phyloP scores from a whole-genome alignment of 2,113 vertebrate species.

The Oreochromis aureus region DNA sequence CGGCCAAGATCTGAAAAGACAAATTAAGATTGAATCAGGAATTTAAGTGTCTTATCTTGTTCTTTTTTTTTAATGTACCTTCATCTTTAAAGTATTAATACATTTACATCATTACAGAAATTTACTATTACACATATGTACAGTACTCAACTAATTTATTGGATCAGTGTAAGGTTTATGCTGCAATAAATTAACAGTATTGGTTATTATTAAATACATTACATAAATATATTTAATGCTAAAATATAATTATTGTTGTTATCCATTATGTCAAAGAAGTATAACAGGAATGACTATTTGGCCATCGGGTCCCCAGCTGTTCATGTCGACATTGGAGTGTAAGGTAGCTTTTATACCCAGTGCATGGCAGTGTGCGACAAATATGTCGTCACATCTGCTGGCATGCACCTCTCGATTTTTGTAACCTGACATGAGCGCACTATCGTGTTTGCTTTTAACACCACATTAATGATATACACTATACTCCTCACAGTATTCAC shows the following conservation, averaged over 20 bases:
- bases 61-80: neutral
- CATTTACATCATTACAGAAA: neutral
- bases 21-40: neutral
- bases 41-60: neutral
- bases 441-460: neutral
- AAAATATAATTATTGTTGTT: neutral
- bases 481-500: neutral
- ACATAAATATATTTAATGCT: neutral
- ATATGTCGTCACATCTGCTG: neutral
- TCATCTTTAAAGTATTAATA: neutral
- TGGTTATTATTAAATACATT: neutral
- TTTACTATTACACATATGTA: neutral
- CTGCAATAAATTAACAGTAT: neutral
- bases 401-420: neutral
- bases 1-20: rapidly evolving
- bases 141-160: neutral
- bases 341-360: neutral
- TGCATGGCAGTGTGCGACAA: neutral
- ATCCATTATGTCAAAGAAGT: neutral
- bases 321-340: neutral
- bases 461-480: neutral
- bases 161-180: neutral
- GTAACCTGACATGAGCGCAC: neutral
- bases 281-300: neutral
- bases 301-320: neutral